Evolutionary conservation across 2,888 invertebrate species (phyloP).

Genomic region (Lasioglossum leucozonium): DNA sequence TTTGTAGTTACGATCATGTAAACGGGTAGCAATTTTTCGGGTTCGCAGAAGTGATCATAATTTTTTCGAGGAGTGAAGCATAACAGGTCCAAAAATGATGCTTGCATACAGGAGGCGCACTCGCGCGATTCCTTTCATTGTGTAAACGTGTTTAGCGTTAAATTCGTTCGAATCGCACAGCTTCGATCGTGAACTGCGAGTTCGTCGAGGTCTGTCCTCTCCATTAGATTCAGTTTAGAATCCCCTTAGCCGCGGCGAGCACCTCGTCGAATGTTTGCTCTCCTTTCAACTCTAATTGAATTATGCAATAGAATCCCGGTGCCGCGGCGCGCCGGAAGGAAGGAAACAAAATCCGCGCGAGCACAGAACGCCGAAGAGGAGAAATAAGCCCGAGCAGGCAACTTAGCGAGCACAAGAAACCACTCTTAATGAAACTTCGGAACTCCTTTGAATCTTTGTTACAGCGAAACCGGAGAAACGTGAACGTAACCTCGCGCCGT

Average conservation of each 20-base stretch:
- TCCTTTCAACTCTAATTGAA: constrained; percentile 9
- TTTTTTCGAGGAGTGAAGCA: no score
- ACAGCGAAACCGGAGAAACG: not conserved
- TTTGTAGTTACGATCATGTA: no score
- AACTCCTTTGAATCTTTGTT: not conserved
- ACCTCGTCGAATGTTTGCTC: constrained; percentile 10
- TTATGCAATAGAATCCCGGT: constrained; percentile 14
- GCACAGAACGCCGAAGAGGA: not conserved
- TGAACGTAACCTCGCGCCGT: not conserved
- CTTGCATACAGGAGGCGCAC: no score
- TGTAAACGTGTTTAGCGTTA: no score
- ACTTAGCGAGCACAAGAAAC: not conserved
- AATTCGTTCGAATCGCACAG: not conserved
- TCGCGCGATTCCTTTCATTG: no score
- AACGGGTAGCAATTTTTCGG: no score
- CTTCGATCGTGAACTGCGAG: not conserved
- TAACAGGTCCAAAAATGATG: no score
- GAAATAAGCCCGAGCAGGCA: constrained; percentile 3
- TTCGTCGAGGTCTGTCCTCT: not conserved
- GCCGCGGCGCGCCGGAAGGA: not conserved
- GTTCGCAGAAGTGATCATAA: no score
- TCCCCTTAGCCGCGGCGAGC: not conserved
- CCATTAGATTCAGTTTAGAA: not conserved
- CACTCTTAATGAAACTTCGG: constrained; percentile 11
- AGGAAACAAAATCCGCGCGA: constrained; percentile 12